These are phyloP conservation scores for Rousettus madagascariensis DNA, from an alignment of 2,797 vertebrate species.

Conservation along the genomic window DNA sequence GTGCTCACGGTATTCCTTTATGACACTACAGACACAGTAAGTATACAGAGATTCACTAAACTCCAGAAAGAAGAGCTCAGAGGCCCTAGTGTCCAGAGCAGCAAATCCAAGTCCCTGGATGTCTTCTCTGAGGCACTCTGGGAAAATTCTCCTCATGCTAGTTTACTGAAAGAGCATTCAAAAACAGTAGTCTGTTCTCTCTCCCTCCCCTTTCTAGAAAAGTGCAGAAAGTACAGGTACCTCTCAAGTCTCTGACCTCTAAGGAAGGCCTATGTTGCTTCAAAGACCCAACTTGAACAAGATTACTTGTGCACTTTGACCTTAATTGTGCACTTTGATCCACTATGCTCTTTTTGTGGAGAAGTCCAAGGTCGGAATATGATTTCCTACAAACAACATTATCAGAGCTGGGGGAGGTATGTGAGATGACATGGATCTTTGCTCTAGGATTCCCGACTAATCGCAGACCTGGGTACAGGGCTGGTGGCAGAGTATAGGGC, in stretches of 20 bases:
- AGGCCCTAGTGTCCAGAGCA: neutral
- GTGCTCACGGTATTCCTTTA: neutral
- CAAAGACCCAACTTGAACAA: neutral
- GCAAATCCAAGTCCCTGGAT: neutral
- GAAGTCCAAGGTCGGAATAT: neutral
- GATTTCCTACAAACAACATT: neutral
- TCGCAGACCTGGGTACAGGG: neutral
- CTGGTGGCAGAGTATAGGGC: neutral
- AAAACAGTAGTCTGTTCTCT: neutral
- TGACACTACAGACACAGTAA: neutral
- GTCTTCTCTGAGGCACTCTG: neutral
- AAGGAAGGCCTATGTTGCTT: neutral
- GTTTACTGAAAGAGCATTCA: neutral
- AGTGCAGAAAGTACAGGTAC: neutral
- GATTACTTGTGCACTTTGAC: neutral
- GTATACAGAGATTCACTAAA: neutral
- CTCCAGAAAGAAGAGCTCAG: conserved; percentile 11
- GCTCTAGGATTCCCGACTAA: neutral
- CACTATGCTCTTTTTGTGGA: neutral
- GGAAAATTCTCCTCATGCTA: neutral
- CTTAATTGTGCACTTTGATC: neutral
- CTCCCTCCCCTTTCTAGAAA: neutral
- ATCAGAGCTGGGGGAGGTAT: neutral
- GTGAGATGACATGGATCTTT: neutral
- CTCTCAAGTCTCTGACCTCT: neutral